Base-by-base conservation (phyloP, 2,113 vertebrate species). In the Lutjanus erythropterus region DNA sequence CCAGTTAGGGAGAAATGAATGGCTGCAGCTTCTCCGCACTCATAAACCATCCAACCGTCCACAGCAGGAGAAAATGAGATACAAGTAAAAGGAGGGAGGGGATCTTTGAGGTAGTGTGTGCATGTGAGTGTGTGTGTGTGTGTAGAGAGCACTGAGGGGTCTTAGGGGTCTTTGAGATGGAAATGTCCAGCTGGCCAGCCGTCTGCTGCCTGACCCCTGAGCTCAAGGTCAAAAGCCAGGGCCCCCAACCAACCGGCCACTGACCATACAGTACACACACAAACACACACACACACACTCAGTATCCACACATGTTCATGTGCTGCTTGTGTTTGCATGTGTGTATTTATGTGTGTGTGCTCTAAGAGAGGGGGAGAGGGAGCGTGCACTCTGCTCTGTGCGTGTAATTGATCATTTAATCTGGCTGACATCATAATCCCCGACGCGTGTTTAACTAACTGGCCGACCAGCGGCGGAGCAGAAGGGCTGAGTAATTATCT, bases 121-220 rank as follows among this genome's bases (percentile, higher is more conserved):
- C 14, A n/a, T 44, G 77, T 31, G 55, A 7, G 39, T 23, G 58
- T 58, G 52, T 55, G 71, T 42, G 49, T n/a, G 39, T 44, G 77
- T 31, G 62, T 9, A 35, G 71, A 67, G 74, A 58, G 62, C 58
- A 66, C 44, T 68, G 64, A 78, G 66, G 86, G 89, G 91, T 91
- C 90, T 87, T 91, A 14, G 21, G 90, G 93, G 92, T 93, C 96
- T 97, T 98, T 97, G 95, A 97, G 96, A 97, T 98, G 97, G 96
- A 97, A 98, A 97, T 97, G 96, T 95, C 96, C 97, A 98, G 97
- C 97, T 98, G 97, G 96, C 96, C 91, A 95, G 94, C 97, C 97
- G 97, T 97, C 97, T 97, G 97, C 96, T 97, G 96, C 94, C 94
- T 98, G 97, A 97, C 96, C 97, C 95, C 95, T 96, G 94, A 95